Percentiles rank a stretch among this genome's conserved stretches.
These are phyloP conservation scores for Xestia xanthographa DNA, from an alignment of 2,888 invertebrate species.

Conservation along the genomic window DNA sequence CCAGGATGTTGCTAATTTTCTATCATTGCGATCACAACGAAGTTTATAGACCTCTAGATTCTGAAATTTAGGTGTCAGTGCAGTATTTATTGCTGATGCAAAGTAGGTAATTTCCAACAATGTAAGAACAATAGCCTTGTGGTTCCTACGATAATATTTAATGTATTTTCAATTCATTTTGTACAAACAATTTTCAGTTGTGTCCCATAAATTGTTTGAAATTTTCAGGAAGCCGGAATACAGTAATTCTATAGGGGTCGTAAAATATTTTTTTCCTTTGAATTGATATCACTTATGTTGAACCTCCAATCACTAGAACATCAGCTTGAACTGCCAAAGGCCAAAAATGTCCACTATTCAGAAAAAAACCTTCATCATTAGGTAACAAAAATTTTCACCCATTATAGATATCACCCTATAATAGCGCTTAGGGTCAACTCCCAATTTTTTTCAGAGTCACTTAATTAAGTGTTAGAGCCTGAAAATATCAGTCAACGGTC, in stretches of 20 bases:
- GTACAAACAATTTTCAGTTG: not conserved
- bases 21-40: conserved; percentile 87
- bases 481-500: not conserved
- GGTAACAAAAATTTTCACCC: not conserved
- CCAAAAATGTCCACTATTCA: not conserved
- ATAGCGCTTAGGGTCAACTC: not conserved
- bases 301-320: not conserved
- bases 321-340: not conserved
- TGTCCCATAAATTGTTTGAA: not conserved
- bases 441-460: not conserved
- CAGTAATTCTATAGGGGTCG: not conserved
- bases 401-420: not conserved
- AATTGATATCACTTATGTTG: not conserved
- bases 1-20: conserved; percentile 90
- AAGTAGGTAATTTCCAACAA: conserved; percentile 65
- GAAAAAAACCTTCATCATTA: not conserved
- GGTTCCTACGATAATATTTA: conserved; percentile 23
- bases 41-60: conserved; percentile 87
- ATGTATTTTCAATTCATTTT: conserved; percentile 16
- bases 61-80: conserved; percentile 88
- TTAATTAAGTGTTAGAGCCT: not conserved
- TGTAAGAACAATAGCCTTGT: conserved; percentile 45
- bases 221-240: not conserved
- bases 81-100: conserved; percentile 83
- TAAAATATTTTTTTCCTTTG: not conserved